Evolutionary conservation across 64 coral and sea anemone species (phyloP), one percentile per base, ranked within the genome.

Genomic region (Stichodactyla helianthus): DNA sequence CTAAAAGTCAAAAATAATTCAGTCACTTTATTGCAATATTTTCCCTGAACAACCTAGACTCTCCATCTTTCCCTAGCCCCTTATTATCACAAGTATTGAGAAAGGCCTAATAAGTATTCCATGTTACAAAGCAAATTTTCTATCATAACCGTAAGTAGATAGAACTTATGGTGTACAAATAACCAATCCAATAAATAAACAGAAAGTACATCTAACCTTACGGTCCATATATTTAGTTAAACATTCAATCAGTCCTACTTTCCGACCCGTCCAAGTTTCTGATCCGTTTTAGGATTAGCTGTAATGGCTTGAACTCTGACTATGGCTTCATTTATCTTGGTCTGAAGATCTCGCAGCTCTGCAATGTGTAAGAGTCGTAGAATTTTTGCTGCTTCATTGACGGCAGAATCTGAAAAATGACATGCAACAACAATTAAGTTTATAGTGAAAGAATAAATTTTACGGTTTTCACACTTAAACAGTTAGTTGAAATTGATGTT

Each of bases 331-430:
- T 94, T 99, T n/a, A 99, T 99, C 62, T 91, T 93, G 2, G 97
- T 99, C 50, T 99, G 97, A 62, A 99, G 91, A 12, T 95, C 93
- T 22, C 97, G 81, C 20, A 99, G 77, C 54, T 99, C 97, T 17
- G 90, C 87, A 18, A 99, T 62, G 52, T 99, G 97, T 50, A 99
- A 85, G 6, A 99, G 91, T 18, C 97, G 87, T 68, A 99, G 90
- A 60, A 99, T 88, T 79, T 99, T 99, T 27, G 97, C 93, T 55
- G 97, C 97, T 58, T 99, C 97, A 83, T 99, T 99, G 8, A 99
- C 93, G 23, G 97, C 97, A 17, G 93, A 91, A 27, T 99, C 97
- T 99, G 83, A 58, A 85, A 53, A 71, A 4, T 89, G 83, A 35
- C 35, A 44, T 71, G 16, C 13, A 14, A 19, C 78, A 81, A 28